Evolutionary conservation across 30 jellyfish, hydroid and myxozoan genomes (phyloP).

Genomic region (Hydra vulgaris): DNA sequence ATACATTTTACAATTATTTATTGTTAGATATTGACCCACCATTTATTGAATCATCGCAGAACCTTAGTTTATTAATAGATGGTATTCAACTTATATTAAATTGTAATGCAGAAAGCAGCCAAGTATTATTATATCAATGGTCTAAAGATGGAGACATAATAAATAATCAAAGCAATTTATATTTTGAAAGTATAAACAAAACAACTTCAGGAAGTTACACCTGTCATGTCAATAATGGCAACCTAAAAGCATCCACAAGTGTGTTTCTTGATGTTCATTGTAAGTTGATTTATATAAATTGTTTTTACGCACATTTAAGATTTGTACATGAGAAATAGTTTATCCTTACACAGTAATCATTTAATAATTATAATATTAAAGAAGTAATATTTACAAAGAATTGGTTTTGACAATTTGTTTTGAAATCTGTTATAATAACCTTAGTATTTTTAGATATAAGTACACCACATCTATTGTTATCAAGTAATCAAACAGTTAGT

Average conservation of each 20-base stretch:
- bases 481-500: neutral
- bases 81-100: neutral
- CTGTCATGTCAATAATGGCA: neutral
- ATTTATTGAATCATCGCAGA: neutral
- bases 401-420: too few species aligned
- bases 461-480: neutral
- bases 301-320: neutral
- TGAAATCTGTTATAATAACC: too few species aligned
- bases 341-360: too few species aligned
- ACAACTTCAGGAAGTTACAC: neutral
- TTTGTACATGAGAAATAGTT: too few species aligned
- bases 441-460: neutral
- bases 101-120: neutral
- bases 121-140: neutral
- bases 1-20: too few species aligned
- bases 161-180: too few species aligned
- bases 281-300: neutral
- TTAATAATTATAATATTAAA: too few species aligned
- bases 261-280: neutral
- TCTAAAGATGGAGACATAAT: neutral
- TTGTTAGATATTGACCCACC: neutral
- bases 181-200: neutral
- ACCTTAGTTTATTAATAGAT: neutral
- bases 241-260: neutral
- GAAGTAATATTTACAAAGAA: too few species aligned